Conservation (phyloP, 2,797 vertebrate genomes). For the Limnodromus scolopaceus region DNA sequence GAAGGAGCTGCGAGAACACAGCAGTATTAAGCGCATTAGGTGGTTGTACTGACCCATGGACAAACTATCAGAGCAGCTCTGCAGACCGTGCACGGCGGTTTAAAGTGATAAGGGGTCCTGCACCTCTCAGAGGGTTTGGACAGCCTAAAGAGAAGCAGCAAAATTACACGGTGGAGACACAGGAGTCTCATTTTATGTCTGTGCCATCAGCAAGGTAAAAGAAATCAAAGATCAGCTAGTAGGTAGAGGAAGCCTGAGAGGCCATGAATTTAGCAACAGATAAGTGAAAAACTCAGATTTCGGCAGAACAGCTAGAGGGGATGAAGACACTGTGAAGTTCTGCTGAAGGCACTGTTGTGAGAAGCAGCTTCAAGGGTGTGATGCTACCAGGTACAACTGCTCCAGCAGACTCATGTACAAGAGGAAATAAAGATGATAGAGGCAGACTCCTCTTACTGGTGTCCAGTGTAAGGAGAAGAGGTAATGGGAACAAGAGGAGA, state of each 20-base stretch:
- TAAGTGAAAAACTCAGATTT: background rate
- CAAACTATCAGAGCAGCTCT: background rate
- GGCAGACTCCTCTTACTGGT: background rate
- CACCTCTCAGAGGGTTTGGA: background rate
- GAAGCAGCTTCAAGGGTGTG: background rate
- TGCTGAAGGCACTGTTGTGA: background rate
- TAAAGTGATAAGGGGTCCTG: no score
- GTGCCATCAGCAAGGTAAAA: background rate
- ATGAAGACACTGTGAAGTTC: background rate
- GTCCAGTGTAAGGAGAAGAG: background rate
- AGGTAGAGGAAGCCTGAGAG: background rate
- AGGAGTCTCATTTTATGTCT: background rate
- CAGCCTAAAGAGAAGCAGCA: background rate
- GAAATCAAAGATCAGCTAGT: background rate
- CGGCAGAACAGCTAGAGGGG: background rate
- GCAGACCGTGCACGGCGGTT: rapidly evolving
- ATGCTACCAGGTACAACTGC: background rate
- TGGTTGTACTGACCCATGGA: rapidly evolving
- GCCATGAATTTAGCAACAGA: background rate
- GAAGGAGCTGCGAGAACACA: background rate
- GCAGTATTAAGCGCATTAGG: background rate
- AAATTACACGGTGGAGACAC: rapidly evolving
- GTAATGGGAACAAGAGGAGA: background rate
- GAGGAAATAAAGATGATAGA: rapidly evolving
- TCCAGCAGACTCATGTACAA: rapidly evolving